Base-by-base conservation (phyloP, 2,797 vertebrate species). In the Lutjanus campechanus region DNA sequence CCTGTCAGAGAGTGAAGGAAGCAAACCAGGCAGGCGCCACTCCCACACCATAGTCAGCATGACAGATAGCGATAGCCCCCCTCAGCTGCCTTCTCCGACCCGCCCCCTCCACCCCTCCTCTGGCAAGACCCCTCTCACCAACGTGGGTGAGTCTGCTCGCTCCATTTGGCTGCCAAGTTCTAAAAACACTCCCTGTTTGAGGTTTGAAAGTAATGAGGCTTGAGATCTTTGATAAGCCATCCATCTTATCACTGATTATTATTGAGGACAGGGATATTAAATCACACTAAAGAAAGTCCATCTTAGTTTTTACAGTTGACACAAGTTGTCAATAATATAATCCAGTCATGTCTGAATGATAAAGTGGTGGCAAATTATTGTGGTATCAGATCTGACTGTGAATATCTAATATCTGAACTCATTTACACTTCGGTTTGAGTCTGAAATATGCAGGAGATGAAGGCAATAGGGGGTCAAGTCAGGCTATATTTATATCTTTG, bases 1-100 rank as follows among this genome's bases (percentile, higher is more conserved):
- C 83, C 96, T 97, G 66, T 94, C 94, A 17, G 97, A 99, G 54
- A 90, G 73, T 2, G 94, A 96, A 0, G 94, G 92, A 49, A 89
- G 93, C 85, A 97, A 97, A 87, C 89, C 92, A 78, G 98, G 98
- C 77, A 92, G 98, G 13, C 96, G 98, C 43, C 98, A 99, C 86
- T 98, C 98, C 1, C 98, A 99, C 69, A 96, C 95, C 7, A 91
- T 95, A 50, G 92, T 94, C 0, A 96, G 96, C 83, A 95, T 97
- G 89, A 96, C 97, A 0, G 98, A 97, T 55, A 91, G 96, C 0
- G 95, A 97, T 0, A 97, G 96, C 84, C 97, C 96, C 72, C 96
- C 97, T 11, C 97, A 97, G 82, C 96, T 98, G 88, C 97, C 97
- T 7, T 99, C 98, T 0, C 97, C 98, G 47, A 95, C 97, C 0